Evolutionary conservation across 2,888 invertebrate genomes (phyloP).

Genomic region (Platycheirus albimanus): DNA sequence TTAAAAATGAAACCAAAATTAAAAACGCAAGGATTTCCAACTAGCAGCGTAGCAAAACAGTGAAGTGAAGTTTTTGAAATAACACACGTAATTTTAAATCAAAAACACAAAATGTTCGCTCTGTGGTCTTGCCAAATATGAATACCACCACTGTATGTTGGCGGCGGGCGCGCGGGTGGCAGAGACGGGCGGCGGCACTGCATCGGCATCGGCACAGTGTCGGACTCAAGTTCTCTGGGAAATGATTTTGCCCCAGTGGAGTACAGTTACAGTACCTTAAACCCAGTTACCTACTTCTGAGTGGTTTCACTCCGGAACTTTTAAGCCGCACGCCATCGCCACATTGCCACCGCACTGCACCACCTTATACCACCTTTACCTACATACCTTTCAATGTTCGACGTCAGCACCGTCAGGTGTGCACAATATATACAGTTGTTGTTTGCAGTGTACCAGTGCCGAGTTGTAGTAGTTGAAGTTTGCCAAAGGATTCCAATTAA

Average conservation of each 20-base stretch:
- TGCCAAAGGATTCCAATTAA: slow-evolving; percentile 68
- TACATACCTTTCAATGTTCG: background rate
- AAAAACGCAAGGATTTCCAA: too few relatives aligned
- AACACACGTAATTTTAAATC: background rate
- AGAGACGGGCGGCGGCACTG: too few relatives aligned
- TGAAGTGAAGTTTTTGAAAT: too few relatives aligned
- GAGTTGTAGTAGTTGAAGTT: background rate
- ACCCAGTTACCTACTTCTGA: slow-evolving; percentile 68
- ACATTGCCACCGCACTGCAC: background rate
- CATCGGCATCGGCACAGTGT: too few relatives aligned
- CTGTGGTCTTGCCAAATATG: background rate
- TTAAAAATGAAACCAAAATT: too few relatives aligned
- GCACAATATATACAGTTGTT: slow-evolving; percentile 8
- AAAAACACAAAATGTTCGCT: background rate
- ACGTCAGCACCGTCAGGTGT: slow-evolving; percentile 9
- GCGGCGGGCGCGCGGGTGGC: too few relatives aligned
- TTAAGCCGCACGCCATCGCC: slow-evolving; percentile 30
- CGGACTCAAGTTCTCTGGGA: background rate
- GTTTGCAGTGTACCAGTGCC: slow-evolving; percentile 21
- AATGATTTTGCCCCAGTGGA: background rate
- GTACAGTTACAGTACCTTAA: slow-evolving; percentile 58
- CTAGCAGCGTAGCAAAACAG: too few relatives aligned
- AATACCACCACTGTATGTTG: background rate
- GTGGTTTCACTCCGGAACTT: slow-evolving; percentile 55
- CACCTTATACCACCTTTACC: background rate